Conservation (phyloP, 2,888 invertebrate species). For the Elaeidobius kamerunicus region DNA sequence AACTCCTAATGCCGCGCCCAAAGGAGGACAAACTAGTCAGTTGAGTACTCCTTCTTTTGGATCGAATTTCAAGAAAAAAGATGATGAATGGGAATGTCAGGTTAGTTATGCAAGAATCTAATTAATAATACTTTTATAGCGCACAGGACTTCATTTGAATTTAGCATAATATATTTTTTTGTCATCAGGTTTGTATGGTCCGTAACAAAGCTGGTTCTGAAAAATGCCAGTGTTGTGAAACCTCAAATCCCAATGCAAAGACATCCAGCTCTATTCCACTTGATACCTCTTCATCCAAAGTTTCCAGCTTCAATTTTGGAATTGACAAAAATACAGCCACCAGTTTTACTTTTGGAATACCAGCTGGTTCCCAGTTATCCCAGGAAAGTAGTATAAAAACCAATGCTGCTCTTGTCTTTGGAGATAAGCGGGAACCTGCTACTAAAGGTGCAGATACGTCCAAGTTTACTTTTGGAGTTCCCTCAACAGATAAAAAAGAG, state of each 20-base stretch:
- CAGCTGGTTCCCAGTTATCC: slow-evolving; percentile 25
- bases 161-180: background rate
- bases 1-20: slow-evolving; percentile 13
- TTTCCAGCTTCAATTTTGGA: slow-evolving; percentile 51
- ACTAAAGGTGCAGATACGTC: slow-evolving; percentile 17
- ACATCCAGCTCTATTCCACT: slow-evolving; percentile 14
- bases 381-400: slow-evolving; percentile 24
- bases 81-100: slow-evolving; percentile 57
- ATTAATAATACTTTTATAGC: too few species aligned
- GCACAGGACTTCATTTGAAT: too few species aligned
- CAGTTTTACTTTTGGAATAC: slow-evolving; percentile 48
- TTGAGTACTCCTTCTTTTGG: slow-evolving; percentile 28
- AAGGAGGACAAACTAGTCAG: slow-evolving; percentile 7
- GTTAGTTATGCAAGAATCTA: slow-evolving; percentile 10
- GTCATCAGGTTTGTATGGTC: slow-evolving; percentile 57
- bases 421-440: slow-evolving; percentile 26
- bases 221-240: slow-evolving; percentile 60
- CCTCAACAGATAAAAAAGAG: slow-evolving; percentile 4
- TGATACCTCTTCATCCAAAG: slow-evolving; percentile 27
- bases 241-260: slow-evolving; percentile 50
- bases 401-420: slow-evolving; percentile 34
- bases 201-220: slow-evolving; percentile 47
- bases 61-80: slow-evolving; percentile 36
- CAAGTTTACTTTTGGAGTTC: slow-evolving; percentile 31
- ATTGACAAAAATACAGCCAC: slow-evolving; percentile 48